These are phyloP conservation scores for Armadillidium nasatum DNA, from an alignment of 1,140 invertebrate genomes.

Conservation along the genomic window DNA sequence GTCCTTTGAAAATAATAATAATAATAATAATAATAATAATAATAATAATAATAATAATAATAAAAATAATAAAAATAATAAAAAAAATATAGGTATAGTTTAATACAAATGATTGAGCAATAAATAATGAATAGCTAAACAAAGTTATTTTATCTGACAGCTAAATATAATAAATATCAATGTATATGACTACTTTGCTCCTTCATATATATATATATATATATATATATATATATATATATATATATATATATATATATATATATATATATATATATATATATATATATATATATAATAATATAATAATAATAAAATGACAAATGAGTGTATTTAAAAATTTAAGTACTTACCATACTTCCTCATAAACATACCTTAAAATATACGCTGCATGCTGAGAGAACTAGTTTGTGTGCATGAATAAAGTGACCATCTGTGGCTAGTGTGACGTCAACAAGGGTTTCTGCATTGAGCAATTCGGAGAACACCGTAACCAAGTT, in stretches of 20 bases:
- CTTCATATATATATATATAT: too few species aligned
- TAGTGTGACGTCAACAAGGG: slow-evolving; percentile 80
- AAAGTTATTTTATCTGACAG: too few species aligned
- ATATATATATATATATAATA: background rate
- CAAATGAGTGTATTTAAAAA: too few species aligned
- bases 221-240: too few species aligned
- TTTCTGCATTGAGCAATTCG: slow-evolving; percentile 68
- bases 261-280: too few species aligned
- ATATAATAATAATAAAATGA: background rate
- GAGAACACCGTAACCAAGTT: slow-evolving; percentile 83
- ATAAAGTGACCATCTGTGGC: slow-evolving; percentile 76
- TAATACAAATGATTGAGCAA: background rate
- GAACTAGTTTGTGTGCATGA: slow-evolving; percentile 77
- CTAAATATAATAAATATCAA: slow-evolving; percentile 3
- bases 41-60: background rate
- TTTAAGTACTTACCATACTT: too few species aligned
- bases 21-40: too few species aligned
- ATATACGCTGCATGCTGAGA: slow-evolving; percentile 80
- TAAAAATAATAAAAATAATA: background rate
- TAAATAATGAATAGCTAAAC: too few species aligned
- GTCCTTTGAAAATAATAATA: slow-evolving; percentile 58
- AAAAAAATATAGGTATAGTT: background rate
- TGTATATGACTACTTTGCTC: background rate
- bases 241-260: too few species aligned
- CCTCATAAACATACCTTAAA: slow-evolving; percentile 61